Conservation (phyloP, 2,797 vertebrate genomes). For the Ceyx erithaca region DNA sequence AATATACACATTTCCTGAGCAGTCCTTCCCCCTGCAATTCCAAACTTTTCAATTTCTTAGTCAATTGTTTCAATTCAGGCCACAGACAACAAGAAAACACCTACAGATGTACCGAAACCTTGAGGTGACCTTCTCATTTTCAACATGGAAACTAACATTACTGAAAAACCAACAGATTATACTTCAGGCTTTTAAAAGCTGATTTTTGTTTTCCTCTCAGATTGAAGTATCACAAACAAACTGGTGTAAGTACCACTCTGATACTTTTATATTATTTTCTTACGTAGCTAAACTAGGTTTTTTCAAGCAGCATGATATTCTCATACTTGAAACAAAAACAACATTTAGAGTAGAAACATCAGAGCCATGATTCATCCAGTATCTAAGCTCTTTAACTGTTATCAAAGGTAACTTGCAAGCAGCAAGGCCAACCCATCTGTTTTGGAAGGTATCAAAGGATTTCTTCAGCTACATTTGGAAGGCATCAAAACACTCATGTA, state of each 20-base stretch:
- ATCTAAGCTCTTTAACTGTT: conserved; percentile 2
- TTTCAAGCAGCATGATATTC: conserved; percentile 23
- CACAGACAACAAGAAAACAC: background rate
- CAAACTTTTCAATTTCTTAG: background rate
- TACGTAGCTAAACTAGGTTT: background rate
- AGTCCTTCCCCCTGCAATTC: background rate
- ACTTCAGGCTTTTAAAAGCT: background rate
- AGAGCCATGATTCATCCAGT: background rate
- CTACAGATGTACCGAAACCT: background rate
- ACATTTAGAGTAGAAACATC: conserved; percentile 36
- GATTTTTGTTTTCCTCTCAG: background rate
- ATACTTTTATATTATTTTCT: background rate
- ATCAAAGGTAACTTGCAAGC: background rate
- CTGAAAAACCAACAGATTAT: background rate
- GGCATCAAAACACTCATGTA: background rate
- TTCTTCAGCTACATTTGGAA: background rate
- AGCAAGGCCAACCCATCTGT: background rate
- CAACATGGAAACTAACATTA: background rate
- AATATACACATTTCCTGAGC: background rate
- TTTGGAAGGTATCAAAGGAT: conserved; percentile 9
- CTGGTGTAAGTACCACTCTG: background rate
- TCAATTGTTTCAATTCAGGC: background rate
- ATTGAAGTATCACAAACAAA: background rate
- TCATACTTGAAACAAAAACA: conserved; percentile 32
- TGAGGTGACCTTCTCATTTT: background rate